These are phyloP conservation scores for Lacanobia wlatinum DNA, from an alignment of 2,888 invertebrate genomes.

Conservation along the genomic window DNA sequence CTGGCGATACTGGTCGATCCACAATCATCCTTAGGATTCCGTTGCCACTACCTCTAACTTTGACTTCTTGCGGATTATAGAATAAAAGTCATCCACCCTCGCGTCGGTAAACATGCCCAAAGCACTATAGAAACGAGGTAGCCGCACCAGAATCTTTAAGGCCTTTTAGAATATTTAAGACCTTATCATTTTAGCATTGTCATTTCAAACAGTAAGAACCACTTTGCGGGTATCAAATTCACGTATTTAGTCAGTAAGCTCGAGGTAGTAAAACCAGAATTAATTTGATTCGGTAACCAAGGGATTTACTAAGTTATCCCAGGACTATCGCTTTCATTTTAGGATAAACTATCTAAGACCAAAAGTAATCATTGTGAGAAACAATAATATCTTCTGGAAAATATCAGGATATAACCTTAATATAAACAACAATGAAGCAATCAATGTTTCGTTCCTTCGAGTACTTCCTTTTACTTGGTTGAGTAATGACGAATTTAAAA, in stretches of 20 bases:
- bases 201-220: conserved; percentile 13
- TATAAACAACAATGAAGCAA: too few species aligned
- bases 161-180: neutral
- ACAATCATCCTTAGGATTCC: too few species aligned
- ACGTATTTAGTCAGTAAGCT: conserved; percentile 4
- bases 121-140: too few species aligned
- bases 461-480: neutral
- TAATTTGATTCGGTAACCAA: conserved; percentile 36
- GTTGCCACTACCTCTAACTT: too few species aligned
- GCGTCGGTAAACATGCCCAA: too few species aligned
- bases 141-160: too few species aligned
- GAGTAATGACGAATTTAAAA: neutral
- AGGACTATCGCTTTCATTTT: conserved; percentile 28
- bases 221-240: conserved; percentile 18
- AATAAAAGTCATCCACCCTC: too few species aligned
- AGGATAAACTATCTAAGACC: neutral
- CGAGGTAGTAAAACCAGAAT: conserved; percentile 5
- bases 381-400: neutral
- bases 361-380: neutral
- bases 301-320: conserved; percentile 41
- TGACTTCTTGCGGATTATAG: too few species aligned
- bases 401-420: too few species aligned
- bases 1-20: too few species aligned
- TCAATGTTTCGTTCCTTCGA: too few species aligned
- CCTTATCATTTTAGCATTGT: neutral